phyloP scores from a whole-genome alignment of 2,113 vertebrate genomes.

The Noturus placidus region DNA sequence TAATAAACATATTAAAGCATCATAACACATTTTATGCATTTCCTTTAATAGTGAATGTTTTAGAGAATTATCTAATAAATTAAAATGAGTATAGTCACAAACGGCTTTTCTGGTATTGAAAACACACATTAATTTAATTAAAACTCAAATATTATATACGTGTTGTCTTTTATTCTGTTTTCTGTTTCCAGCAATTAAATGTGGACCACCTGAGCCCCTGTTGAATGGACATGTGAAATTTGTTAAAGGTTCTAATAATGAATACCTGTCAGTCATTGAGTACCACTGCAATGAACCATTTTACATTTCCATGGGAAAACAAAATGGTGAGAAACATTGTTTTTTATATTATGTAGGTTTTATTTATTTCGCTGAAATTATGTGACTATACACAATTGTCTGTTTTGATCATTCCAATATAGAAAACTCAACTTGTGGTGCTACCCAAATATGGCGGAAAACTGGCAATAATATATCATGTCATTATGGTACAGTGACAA shows the following conservation, averaged over 20 bases:
- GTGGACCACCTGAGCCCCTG: constrained; percentile 63
- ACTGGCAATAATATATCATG: constrained; percentile 49
- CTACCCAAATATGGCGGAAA: constrained; percentile 63
- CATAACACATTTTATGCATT: neutral
- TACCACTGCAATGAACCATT: constrained; percentile 70
- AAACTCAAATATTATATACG: neutral
- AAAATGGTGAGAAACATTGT: constrained; percentile 50
- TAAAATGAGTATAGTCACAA: neutral
- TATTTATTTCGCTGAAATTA: neutral
- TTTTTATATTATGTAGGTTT: neutral
- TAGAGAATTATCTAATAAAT: neutral
- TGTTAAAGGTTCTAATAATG: constrained; percentile 63
- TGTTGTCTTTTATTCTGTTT: neutral
- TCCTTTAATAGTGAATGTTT: neutral
- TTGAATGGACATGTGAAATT: constrained; percentile 62
- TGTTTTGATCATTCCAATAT: neutral
- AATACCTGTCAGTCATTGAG: constrained; percentile 67
- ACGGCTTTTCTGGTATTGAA: neutral
- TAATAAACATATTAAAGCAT: neutral
- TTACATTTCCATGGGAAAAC: constrained; percentile 54
- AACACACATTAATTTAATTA: neutral
- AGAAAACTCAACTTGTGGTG: constrained; percentile 63
- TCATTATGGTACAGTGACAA: constrained; percentile 62
- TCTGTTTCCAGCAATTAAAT: constrained; percentile 66
- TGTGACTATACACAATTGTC: neutral